Evolutionary conservation across 2,888 invertebrate genomes (phyloP).

Genomic region (Drosophila pullipes): DNA sequence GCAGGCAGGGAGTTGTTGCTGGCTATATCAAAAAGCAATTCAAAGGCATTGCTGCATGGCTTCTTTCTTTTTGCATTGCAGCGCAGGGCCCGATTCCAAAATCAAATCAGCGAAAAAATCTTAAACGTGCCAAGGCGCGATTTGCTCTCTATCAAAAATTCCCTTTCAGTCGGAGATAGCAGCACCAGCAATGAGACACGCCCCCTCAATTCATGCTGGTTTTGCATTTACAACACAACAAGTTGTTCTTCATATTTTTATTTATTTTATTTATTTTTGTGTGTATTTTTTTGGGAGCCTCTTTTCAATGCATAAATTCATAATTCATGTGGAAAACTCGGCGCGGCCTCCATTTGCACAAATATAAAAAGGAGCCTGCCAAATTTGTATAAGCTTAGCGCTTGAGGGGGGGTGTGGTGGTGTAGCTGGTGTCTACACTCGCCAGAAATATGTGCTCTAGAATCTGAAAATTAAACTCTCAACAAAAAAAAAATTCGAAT

Average conservation of each 20-base stretch:
- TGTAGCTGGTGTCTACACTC: background rate
- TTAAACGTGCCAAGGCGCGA: conserved; percentile 70
- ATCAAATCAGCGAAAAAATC: conserved; percentile 77
- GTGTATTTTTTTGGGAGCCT: conserved; percentile 40
- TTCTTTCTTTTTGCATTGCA: conserved; percentile 51
- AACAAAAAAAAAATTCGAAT: background rate
- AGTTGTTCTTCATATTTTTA: conserved; percentile 25
- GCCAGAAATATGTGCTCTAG: background rate
- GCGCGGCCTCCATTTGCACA: conserved; percentile 47
- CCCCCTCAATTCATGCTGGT: conserved; percentile 28
- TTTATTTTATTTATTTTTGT: conserved; percentile 30
- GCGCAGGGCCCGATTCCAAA: conserved; percentile 63
- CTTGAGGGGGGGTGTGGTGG: too few relatives aligned
- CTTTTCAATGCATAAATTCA: conserved; percentile 79
- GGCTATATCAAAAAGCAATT: conserved; percentile 58
- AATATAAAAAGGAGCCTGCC: conserved; percentile 32
- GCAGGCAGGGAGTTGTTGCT: background rate
- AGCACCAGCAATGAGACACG: background rate
- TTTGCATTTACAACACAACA: conserved; percentile 37
- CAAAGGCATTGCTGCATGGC: conserved; percentile 48
- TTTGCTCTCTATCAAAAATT: conserved; percentile 68
- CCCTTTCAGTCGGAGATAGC: conserved; percentile 59
- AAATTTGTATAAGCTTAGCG: conserved; percentile 8
- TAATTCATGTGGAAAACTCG: conserved; percentile 71
- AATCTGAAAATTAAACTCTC: background rate